A percentile compares a stretch with the other conserved stretches of the same genome.
phyloP scores from a whole-genome alignment of 2,888 invertebrate species.

The Bembecia ichneumoniformis region DNA sequence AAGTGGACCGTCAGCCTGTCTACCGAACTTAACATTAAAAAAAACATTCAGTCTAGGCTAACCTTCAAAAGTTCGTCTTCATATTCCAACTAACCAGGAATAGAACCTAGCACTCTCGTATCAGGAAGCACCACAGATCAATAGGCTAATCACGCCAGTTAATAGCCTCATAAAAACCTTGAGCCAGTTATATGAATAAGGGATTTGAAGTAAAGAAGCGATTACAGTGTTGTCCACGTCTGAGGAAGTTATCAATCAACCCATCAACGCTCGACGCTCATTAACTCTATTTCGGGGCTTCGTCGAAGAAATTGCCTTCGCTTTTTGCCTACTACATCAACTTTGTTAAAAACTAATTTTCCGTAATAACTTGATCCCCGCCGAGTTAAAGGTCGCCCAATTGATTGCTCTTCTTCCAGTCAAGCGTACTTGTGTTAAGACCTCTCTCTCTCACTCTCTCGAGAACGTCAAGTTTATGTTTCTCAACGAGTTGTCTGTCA shows the following conservation, averaged over 20 bases:
- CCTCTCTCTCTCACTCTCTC: neutral
- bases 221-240: conserved; percentile 16
- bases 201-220: conserved; percentile 20
- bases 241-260: conserved; percentile 34
- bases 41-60: no score
- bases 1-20: no score
- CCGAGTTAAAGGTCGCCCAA: neutral
- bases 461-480: no score
- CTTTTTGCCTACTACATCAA: conserved; percentile 18
- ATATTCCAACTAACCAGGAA: no score
- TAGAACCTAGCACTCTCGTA: no score
- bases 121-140: no score
- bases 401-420: neutral
- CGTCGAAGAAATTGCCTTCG: conserved; percentile 24
- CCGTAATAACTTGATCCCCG: conserved; percentile 24
- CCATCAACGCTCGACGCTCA: conserved; percentile 17
- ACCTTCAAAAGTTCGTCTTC: no score
- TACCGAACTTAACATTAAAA: no score
- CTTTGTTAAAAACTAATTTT: conserved; percentile 41
- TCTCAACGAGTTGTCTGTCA: no score
- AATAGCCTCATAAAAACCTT: neutral
- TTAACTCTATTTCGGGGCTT: conserved; percentile 28
- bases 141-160: no score
- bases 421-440: neutral
- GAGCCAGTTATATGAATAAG: neutral